phyloP scores from a whole-genome alignment of 2,113 vertebrate species.

The Globicephala melas region DNA sequence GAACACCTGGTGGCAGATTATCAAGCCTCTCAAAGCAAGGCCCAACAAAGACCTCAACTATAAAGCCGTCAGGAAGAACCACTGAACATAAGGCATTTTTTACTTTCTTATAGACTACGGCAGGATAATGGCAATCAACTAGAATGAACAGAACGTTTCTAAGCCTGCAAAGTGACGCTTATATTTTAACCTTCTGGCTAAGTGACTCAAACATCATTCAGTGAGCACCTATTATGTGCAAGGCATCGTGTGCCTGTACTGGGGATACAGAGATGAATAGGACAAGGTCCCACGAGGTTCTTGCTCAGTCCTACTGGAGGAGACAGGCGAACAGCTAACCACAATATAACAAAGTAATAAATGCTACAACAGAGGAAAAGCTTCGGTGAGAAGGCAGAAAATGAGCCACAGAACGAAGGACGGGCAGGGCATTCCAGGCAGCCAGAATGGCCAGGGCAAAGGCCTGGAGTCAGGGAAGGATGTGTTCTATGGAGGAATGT shows the following conservation, averaged over 20 bases:
- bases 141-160: background rate
- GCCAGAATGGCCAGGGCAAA: background rate
- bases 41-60: background rate
- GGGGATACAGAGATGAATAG: background rate
- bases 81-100: background rate
- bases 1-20: conserved; percentile 46
- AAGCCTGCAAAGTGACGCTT: background rate
- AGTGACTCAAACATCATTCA: background rate
- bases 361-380: background rate
- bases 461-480: background rate
- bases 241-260: background rate
- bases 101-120: background rate
- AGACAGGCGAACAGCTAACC: background rate
- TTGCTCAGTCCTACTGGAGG: background rate
- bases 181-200: background rate
- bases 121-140: background rate
- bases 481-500: too few species aligned
- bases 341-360: background rate
- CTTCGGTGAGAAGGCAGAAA: background rate
- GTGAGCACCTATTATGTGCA: background rate
- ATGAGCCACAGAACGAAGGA: background rate
- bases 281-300: background rate
- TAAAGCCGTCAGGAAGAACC: background rate
- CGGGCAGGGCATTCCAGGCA: background rate
- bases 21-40: background rate